Evolutionary conservation across 2,113 vertebrate species (phyloP).

Genomic region (Mastomys coucha): DNA sequence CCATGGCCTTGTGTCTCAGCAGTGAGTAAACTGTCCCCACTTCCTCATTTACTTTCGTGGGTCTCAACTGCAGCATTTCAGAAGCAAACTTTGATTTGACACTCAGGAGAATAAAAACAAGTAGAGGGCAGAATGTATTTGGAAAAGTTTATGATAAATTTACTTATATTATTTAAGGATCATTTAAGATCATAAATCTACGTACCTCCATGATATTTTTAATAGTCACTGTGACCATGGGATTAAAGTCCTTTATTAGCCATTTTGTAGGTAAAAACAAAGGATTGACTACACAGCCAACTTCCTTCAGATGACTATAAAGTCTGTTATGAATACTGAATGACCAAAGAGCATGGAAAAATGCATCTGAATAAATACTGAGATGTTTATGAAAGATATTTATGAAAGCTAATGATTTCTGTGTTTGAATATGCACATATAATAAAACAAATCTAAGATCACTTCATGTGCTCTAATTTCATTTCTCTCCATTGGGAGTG

Average conservation of each 20-base stretch:
- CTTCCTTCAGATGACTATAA: conserved; percentile 79
- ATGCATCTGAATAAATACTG: conserved; percentile 78
- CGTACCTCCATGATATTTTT: conserved; percentile 79
- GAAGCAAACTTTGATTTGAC: conserved; percentile 72
- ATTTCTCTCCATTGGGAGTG: conserved; percentile 53
- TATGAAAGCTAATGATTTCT: conserved; percentile 82
- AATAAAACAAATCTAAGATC: conserved; percentile 80
- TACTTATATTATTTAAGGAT: conserved; percentile 66
- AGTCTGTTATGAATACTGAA: conserved; percentile 75
- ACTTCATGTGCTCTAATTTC: conserved; percentile 55
- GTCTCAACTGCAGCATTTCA: conserved; percentile 70
- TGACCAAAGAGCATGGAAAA: conserved; percentile 85
- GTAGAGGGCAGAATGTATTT: conserved; percentile 75
- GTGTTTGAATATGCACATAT: conserved; percentile 85
- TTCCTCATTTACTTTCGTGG: conserved; percentile 66
- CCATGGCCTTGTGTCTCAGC: conserved; percentile 70
- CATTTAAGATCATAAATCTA: conserved; percentile 75
- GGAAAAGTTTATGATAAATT: conserved; percentile 75
- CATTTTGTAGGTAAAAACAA: conserved; percentile 77
- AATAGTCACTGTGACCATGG: conserved; percentile 77
- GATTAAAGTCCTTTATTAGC: conserved; percentile 78
- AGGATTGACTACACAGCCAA: conserved; percentile 75
- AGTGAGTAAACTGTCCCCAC: conserved; percentile 64
- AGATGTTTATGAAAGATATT: conserved; percentile 84
- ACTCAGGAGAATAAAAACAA: conserved; percentile 79